Evolutionary conservation across 2,888 invertebrate species (phyloP), one percentile per base, ranked within the genome.

Genomic region (Tryphoninae sp.): DNA sequence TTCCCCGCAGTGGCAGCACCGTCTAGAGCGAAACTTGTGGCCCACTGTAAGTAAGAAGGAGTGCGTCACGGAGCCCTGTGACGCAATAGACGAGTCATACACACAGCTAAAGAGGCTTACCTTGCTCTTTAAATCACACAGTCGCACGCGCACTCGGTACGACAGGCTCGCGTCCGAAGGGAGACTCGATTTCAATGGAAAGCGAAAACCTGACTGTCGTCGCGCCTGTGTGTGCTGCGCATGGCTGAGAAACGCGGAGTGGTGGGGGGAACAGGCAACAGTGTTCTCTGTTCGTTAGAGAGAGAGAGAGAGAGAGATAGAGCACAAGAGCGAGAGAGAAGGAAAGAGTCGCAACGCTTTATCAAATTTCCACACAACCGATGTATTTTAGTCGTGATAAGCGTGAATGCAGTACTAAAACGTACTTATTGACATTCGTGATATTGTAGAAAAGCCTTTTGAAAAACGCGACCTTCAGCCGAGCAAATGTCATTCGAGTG

Each of bases 401-500:
- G 13, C 45, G 45, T 45, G 2, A 45, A 45, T 13, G 13, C 13
- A 45, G 45, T 45, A 45, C 45, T 13, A 45, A 13, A 45, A 13
- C 45, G 45, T 33, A 45, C 13, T 45, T 45, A 2, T 13, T 1
- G 45, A 2, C 45, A 33, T 33, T 45, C 11, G 45, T 45, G 11
- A 45, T 45, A 45, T 45, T 3, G 33, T 33, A 33, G 33, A 33
- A 45, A 45, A 45, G 13, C 3, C 45, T 45, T 13, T 13, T 13
- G 0, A 13, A 45, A 45, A 45, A 45, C 45, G 7, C 51, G 8
- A 79, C 23, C 19, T 58, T n/a, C 51, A 75, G 40, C 19, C 0
- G 61, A 33, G 62, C 82, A 88, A 86, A 90, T 90, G 90, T 89
- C 90, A 83, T 89, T 85, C 86, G 90, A 90, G 59, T 90, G 90